A percentile compares a stretch with the other conserved stretches of the same genome.
Conservation (phyloP, 2,113 vertebrate species). For the Rhinichthys klamathensis region DNA sequence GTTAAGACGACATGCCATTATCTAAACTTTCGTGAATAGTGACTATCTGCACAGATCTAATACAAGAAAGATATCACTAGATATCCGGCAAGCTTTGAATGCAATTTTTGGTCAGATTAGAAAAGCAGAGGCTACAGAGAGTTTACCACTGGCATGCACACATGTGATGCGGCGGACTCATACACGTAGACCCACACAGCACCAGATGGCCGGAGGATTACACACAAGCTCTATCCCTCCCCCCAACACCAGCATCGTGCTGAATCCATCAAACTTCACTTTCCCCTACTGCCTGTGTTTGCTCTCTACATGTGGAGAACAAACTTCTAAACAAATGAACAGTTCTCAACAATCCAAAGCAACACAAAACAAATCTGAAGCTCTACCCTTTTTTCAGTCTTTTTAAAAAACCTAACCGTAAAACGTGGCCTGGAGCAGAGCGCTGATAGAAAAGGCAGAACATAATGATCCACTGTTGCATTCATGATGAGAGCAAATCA, state of each 20-base stretch:
- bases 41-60: not conserved
- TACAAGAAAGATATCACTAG: not conserved
- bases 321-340: not conserved
- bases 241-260: conserved; percentile 33
- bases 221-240: conserved; percentile 53
- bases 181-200: conserved; percentile 39
- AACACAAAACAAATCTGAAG: not conserved
- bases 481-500: not conserved
- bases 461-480: not conserved
- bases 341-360: not conserved
- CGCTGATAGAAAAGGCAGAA: not conserved
- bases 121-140: not conserved
- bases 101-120: not conserved
- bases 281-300: not conserved
- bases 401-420: not conserved
- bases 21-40: not conserved
- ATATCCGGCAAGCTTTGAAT: not conserved
- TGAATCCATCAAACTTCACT: conserved; percentile 8
- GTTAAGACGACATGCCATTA: not conserved
- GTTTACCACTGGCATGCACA: not conserved
- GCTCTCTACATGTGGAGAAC: not conserved
- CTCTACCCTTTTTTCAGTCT: not conserved
- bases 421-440: not conserved
- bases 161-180: not conserved
- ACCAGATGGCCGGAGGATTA: conserved; percentile 77